Conservation (phyloP, 2,797 vertebrate species). For the Poecilia wingei region DNA sequence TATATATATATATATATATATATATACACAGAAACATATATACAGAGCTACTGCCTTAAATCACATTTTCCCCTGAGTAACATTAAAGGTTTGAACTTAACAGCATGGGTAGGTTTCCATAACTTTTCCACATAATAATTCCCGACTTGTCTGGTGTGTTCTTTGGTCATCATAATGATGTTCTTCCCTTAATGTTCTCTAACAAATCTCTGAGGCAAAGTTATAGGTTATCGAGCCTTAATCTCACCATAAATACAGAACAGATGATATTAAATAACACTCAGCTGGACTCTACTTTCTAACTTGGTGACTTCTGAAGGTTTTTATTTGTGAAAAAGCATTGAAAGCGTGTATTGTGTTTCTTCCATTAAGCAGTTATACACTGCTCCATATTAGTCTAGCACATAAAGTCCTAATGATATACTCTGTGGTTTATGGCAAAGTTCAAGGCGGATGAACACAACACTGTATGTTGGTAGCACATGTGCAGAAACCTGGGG, state of each 20-base stretch:
- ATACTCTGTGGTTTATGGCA: constrained; percentile 1
- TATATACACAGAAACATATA: no score
- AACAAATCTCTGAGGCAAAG: not conserved
- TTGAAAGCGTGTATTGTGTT: not conserved
- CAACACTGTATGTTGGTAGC: not conserved
- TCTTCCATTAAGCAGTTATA: not conserved
- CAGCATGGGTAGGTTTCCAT: not conserved
- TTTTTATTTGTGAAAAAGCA: not conserved
- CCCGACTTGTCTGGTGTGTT: not conserved
- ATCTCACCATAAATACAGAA: not conserved
- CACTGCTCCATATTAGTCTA: not conserved
- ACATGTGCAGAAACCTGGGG: not conserved
- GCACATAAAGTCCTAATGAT: not conserved
- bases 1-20: no score
- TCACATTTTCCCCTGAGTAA: not conserved
- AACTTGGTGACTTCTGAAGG: not conserved
- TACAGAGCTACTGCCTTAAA: not conserved
- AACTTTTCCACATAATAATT: not conserved
- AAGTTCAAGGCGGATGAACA: not conserved
- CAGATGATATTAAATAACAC: not conserved
- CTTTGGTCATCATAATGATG: not conserved
- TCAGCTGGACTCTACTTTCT: constrained; percentile 1
- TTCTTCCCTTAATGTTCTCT: not conserved
- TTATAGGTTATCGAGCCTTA: not conserved
- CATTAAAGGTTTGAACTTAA: not conserved